These are phyloP conservation scores for Centrocercus urophasianus DNA, from an alignment of 2,113 vertebrate species.

Conservation along the genomic window DNA sequence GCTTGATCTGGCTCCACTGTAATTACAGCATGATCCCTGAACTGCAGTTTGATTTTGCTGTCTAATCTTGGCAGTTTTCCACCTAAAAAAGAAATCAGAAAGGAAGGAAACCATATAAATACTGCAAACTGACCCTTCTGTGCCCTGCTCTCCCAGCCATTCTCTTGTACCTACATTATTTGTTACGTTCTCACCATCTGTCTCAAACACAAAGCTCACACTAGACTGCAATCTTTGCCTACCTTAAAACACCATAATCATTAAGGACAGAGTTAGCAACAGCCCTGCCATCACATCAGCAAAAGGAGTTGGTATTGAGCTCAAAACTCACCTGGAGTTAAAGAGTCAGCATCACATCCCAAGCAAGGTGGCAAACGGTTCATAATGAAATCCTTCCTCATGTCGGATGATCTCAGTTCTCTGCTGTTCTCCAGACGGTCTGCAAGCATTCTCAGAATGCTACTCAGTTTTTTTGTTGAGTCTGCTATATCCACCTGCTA, in stretches of 20 bases:
- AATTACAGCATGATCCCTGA: slow-evolving; percentile 83
- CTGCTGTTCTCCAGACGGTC: slow-evolving; percentile 76
- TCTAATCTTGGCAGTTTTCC: slow-evolving; percentile 81
- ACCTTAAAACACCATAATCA: neutral
- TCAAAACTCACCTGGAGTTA: slow-evolving; percentile 74
- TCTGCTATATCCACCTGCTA: slow-evolving; percentile 72
- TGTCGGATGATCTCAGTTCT: slow-evolving; percentile 79
- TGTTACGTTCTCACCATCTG: neutral
- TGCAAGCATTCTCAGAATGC: slow-evolving; percentile 81
- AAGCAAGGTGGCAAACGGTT: slow-evolving; percentile 84
- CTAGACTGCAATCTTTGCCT: neutral
- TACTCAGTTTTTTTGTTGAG: slow-evolving; percentile 65
- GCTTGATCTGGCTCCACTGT: slow-evolving; percentile 82
- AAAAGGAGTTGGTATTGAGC: neutral
- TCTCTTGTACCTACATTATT: neutral
- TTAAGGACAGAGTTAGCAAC: neutral
- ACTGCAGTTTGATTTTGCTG: slow-evolving; percentile 81
- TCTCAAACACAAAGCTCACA: neutral
- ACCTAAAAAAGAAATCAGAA: slow-evolving; percentile 64
- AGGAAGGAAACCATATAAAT: neutral
- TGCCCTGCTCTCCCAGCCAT: neutral
- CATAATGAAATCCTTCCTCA: slow-evolving; percentile 90
- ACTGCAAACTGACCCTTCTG: neutral
- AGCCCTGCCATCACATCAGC: neutral
- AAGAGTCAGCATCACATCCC: slow-evolving; percentile 46